These are phyloP conservation scores for Theonella swinhoei DNA, from an alignment of 37 sponge, comb jelly and placozoan genomes.

Conservation along the genomic window DNA sequence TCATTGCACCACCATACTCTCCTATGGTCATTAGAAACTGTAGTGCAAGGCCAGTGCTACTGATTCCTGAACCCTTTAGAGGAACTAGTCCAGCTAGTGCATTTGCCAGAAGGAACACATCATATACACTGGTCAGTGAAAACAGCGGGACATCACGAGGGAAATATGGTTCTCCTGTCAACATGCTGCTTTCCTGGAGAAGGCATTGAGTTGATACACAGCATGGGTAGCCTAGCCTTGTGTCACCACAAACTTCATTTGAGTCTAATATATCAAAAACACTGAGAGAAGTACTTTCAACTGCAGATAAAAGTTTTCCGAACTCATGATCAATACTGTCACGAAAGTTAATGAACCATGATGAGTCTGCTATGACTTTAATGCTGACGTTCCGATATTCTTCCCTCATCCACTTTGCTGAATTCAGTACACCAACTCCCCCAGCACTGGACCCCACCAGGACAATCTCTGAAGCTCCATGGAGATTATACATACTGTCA, in stretches of 20 bases:
- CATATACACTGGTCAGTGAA: constrained; percentile 62
- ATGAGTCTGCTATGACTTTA: constrained; percentile 67
- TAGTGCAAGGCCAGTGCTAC: neutral
- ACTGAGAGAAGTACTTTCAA: neutral
- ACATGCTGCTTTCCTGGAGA: constrained; percentile 24
- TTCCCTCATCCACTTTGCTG: constrained; percentile 52
- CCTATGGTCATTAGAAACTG: constrained; percentile 5
- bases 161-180: constrained; percentile 17
- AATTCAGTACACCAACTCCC: constrained; percentile 79
- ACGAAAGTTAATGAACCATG: constrained; percentile 92
- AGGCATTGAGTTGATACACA: constrained; percentile 72
- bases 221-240: constrained; percentile 58
- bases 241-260: constrained; percentile 29
- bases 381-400: neutral
- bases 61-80: neutral
- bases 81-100: constrained; percentile 11
- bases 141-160: constrained; percentile 56
- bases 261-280: neutral
- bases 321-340: neutral
- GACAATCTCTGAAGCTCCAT: constrained; percentile 42
- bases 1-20: constrained; percentile 79
- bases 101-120: constrained; percentile 63
- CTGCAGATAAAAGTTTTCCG: neutral
- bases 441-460: constrained; percentile 84
- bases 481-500: constrained; percentile 18